Evolutionary conservation across 2,113 vertebrate species (phyloP), one percentile per base, ranked within the genome.

Genomic region (Phycodurus eques): DNA sequence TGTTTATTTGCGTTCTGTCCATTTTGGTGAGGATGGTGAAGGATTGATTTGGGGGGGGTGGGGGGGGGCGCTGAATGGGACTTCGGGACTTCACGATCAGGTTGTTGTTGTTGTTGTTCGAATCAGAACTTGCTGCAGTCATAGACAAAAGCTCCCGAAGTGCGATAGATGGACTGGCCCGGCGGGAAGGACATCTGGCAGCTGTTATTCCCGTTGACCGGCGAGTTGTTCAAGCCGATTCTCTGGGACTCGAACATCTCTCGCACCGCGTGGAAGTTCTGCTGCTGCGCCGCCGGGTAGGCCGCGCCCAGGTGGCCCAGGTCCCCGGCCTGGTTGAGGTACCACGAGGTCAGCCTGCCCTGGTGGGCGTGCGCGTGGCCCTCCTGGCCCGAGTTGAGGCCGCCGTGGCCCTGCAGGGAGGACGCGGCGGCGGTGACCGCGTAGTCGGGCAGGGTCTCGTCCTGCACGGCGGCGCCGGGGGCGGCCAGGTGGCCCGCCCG

Each of bases 121-220:
- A 88, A 92, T 99, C 96, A 99, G 90, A 98, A 99, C 90, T 98
- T 98, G 92, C 96, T 96, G 87, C 96, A 98, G 93, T 98, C 96
- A 69, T 99, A 98, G 65, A 98, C 96, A 88, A 98, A 99, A 82
- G 96, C 96, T 89, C 97, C 96, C 10, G 97, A 94, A 79, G 96
- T 91, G 90, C 97, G 96, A 90, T 98, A 98, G 85, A 98, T 92
- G 68, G 96, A 92, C 83, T 98, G 96, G 86, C 95, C 93, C 79
- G 94, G 88, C 4, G 96, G 96, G 82, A 98, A 98, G 49, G 95
- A 95, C 96, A 98, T 96, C 87, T 98, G 96, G 95, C 97, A 98
- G 93, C 97, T 98, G 92, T 95, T 95, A 86, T 93, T 96, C 78
- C 94, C 95, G 67, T 94, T 95, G 80, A 94, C 95, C 5, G 95